Evolutionary conservation across 2,113 vertebrate genomes (phyloP).

Genomic region (Grammomys dolichurus): DNA sequence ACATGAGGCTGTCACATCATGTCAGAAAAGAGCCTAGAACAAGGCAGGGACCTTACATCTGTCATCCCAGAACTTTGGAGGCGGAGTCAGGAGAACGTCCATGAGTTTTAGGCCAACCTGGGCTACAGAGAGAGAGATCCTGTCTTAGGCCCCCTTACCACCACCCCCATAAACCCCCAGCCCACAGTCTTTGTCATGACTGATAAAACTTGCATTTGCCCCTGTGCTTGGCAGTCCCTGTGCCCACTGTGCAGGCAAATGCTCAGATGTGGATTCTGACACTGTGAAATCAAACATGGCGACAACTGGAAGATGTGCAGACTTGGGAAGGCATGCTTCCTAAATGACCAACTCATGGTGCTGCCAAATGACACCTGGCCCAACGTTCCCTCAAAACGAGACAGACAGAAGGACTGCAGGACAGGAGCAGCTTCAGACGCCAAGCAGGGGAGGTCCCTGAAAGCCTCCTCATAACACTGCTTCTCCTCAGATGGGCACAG

Average conservation of each 20-base stretch:
- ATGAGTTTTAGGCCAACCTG: not conserved
- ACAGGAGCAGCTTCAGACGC: not conserved
- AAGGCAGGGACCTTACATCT: not conserved
- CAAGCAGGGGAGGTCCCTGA: accelerated
- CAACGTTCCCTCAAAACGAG: not conserved
- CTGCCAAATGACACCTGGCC: not conserved
- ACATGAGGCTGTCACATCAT: not conserved
- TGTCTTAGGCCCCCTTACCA: not conserved
- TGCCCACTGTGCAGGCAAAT: too few relatives aligned
- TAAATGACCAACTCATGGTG: not conserved
- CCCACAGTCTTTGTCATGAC: not conserved
- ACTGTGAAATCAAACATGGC: not conserved
- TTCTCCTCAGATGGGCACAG: not conserved
- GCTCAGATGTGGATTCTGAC: not conserved
- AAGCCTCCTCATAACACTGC: accelerated
- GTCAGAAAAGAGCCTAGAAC: not conserved
- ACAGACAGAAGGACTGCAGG: accelerated
- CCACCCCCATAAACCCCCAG: too few relatives aligned
- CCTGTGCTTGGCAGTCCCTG: too few relatives aligned
- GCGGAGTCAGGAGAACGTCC: not conserved
- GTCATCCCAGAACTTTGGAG: not conserved
- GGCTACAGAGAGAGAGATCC: not conserved
- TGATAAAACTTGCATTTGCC: not conserved
- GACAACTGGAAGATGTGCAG: too few relatives aligned
- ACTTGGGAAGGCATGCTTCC: not conserved